Percentiles rank a stretch among this genome's conserved stretches.
Conservation (phyloP, 1,140 invertebrate genomes). For the Apolygus lucorum region DNA sequence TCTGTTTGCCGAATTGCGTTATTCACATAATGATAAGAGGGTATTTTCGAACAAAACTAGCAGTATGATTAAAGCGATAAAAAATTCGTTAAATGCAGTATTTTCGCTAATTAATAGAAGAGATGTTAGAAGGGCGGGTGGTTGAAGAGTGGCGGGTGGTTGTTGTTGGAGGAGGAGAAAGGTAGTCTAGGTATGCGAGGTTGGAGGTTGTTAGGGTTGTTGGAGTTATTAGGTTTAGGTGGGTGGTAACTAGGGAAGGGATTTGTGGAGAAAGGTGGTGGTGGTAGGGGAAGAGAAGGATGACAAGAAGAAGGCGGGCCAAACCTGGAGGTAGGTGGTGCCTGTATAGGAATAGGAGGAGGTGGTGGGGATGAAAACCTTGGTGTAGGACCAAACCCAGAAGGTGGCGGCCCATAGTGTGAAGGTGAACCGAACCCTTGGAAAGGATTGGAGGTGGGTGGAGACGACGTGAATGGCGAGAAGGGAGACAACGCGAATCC, state of each 20-base stretch:
- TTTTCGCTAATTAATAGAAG: neutral
- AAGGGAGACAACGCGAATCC: neutral
- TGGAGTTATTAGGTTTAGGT: neutral
- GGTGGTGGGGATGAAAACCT: neutral
- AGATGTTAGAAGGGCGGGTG: neutral
- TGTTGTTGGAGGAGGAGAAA: neutral
- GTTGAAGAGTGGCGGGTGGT: slow-evolving; percentile 1
- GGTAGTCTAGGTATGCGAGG: neutral
- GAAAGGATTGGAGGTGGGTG: neutral
- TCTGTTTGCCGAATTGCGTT: neutral
- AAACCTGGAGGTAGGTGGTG: neutral
- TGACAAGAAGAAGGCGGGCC: neutral
- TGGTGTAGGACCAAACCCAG: neutral
- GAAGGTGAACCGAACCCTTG: neutral
- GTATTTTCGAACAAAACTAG: neutral
- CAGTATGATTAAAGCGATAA: neutral
- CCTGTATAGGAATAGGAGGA: neutral
- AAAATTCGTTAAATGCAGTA: neutral
- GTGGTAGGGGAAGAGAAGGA: neutral
- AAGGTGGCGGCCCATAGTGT: neutral
- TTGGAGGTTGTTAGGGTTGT: neutral
- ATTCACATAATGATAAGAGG: neutral
- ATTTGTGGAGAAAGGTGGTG: neutral
- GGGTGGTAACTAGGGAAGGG: slow-evolving; percentile 1
- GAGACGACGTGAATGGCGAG: neutral